These are phyloP conservation scores for Phoebastria nigripes DNA, from an alignment of 2,797 vertebrate species.

Conservation along the genomic window DNA sequence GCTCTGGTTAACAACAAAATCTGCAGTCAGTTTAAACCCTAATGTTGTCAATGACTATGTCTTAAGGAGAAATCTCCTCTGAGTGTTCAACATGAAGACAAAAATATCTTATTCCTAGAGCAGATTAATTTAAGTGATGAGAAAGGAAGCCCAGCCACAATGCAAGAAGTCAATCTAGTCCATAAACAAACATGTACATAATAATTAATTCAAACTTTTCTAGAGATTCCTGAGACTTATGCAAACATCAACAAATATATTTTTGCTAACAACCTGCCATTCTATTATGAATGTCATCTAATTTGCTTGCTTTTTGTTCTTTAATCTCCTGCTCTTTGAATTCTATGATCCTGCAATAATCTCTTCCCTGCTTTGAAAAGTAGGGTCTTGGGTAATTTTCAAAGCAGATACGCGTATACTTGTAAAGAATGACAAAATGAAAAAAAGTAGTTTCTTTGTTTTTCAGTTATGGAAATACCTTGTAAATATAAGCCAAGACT, in stretches of 20 bases:
- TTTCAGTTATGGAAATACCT: background rate
- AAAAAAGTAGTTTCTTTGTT: background rate
- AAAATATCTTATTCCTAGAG: background rate
- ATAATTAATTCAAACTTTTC: background rate
- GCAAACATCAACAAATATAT: rapidly evolving
- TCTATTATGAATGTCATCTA: background rate
- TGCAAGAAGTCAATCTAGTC: background rate
- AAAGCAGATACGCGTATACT: background rate
- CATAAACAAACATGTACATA: background rate
- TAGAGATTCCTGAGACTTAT: background rate
- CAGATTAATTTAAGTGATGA: background rate
- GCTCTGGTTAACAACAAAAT: background rate
- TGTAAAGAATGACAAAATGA: background rate
- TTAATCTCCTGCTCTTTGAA: background rate
- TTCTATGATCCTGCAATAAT: background rate
- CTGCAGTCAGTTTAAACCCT: background rate
- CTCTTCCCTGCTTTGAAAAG: background rate
- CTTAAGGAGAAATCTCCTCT: background rate
- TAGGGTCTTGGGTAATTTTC: background rate
- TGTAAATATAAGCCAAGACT: background rate
- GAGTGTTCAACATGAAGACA: background rate
- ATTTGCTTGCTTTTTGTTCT: background rate
- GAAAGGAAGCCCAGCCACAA: background rate
- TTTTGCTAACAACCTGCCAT: background rate
- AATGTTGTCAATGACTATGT: background rate